Evolutionary conservation across 2,888 invertebrate genomes (phyloP), one percentile per base, ranked within the genome.

Genomic region (Blomia tropicalis): DNA sequence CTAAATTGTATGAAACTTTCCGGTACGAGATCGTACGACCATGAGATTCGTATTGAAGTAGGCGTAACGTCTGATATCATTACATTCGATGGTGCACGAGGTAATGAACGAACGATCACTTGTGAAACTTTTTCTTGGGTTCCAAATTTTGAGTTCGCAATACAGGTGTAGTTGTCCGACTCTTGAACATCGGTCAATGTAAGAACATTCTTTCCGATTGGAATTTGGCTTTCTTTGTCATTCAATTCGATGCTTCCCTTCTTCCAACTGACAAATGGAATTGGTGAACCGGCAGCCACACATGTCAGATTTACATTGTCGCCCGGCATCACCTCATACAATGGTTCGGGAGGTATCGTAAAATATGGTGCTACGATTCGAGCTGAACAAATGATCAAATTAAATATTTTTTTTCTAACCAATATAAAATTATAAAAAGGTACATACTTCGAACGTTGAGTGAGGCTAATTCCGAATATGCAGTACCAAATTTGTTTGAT

Each of bases 241-340:
- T 89, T 89, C 67, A 91, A 75, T 76, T 90, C 90, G n/a, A 67
- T 64, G 23, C 66, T 73, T 82, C 68, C 68, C 59, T 66, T 68
- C 25, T 67, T 67, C 69, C 70, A 79, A 75, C 89, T 91, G 61
- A 98, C 93, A 70, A 83, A 84, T 1, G 96, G 98, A 93, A 96
- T 93, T 4, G 96, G 96, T 0, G 95, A 90, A 23, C 98, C 96
- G 31, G 90, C 87, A 11, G 96, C 96, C 62, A 93, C 91, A 75
- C 98, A 98, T 63, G 91, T 91, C 68, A 98, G 78, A 74, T 90
- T 95, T 69, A 95, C 78, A 72, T 85, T 84, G 0, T 86, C 85
- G 17, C 92, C 92, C 58, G 92, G 79, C 82, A 87, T 88, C 60
- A 96, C 92, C 73, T 92, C 90, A 68, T 83, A 85, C 59, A 83